phyloP scores from a whole-genome alignment of 2,888 invertebrate genomes.

The Lissonota sp. region DNA sequence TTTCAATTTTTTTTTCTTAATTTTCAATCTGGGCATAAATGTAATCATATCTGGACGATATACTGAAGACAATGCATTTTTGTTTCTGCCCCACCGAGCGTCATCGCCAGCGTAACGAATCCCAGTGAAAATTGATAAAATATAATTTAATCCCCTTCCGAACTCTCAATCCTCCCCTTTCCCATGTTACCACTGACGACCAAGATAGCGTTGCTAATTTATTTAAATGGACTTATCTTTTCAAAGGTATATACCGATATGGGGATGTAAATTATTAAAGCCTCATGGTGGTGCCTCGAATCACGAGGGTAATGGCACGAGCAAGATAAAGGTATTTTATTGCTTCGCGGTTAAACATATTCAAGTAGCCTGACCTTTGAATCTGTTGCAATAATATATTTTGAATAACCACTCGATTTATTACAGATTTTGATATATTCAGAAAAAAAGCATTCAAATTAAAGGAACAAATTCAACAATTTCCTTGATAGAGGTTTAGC shows the following conservation, averaged over 20 bases:
- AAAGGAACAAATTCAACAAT: no score
- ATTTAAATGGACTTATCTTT: conserved; percentile 84
- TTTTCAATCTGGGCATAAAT: no score
- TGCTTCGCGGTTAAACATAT: conserved; percentile 75
- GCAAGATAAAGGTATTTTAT: conserved; percentile 84
- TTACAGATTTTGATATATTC: neutral
- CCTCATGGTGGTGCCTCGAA: conserved; percentile 70
- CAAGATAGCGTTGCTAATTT: conserved; percentile 83
- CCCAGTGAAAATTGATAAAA: conserved; percentile 83
- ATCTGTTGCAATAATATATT: conserved; percentile 21
- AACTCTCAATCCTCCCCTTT: conserved; percentile 51
- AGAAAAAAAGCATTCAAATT: neutral
- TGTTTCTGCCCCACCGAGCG: no score
- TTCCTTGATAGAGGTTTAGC: no score
- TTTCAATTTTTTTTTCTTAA: no score
- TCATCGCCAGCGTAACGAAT: conserved; percentile 79
- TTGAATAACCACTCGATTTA: conserved; percentile 5
- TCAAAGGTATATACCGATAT: conserved; percentile 80
- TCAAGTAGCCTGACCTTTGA: conserved; percentile 59
- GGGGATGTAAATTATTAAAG: conserved; percentile 82
- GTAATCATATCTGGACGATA: no score
- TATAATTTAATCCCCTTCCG: conserved; percentile 79
- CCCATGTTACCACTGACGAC: conserved; percentile 61
- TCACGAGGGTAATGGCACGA: conserved; percentile 82
- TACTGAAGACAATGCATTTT: no score